Evolutionary conservation across 2,797 vertebrate genomes (phyloP).

Genomic region (Bradypodion ventrale): DNA sequence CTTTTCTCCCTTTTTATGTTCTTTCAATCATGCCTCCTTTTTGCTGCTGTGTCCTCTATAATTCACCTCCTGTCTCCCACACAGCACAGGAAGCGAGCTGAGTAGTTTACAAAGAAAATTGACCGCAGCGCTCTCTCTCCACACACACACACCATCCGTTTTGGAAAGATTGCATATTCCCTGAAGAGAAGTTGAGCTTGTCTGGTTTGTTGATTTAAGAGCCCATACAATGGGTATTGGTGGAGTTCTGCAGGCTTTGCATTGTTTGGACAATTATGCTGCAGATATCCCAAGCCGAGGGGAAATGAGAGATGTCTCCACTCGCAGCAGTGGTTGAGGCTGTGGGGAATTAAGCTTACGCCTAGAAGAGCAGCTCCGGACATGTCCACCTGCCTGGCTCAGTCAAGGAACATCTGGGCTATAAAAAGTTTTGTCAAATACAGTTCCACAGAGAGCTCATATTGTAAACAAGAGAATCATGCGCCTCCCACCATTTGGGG

Average conservation of each 20-base stretch:
- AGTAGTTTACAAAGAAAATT: slow-evolving; percentile 15
- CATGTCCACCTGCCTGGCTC: background rate
- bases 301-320: background rate
- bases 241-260: slow-evolving; percentile 23
- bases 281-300: background rate
- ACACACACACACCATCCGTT: too few relatives aligned
- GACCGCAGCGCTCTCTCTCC: background rate
- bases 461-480: background rate
- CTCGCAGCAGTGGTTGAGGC: background rate
- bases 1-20: slow-evolving; percentile 57
- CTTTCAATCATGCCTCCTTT: slow-evolving; percentile 47
- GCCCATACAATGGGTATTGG: slow-evolving; percentile 31
- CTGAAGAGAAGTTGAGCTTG: slow-evolving; percentile 48
- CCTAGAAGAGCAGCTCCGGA: background rate
- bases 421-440: background rate
- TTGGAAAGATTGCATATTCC: slow-evolving; percentile 21
- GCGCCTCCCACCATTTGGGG: too few relatives aligned
- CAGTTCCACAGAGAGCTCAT: background rate
- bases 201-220: slow-evolving; percentile 57
- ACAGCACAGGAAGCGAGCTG: background rate
- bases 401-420: background rate
- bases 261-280: slow-evolving; percentile 5
- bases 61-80: slow-evolving; percentile 15
- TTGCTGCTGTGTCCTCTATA: slow-evolving; percentile 12
- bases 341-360: background rate